A percentile compares a stretch with the other conserved stretches of the same genome.
These are phyloP conservation scores for Diloba caeruleocephala DNA, from an alignment of 2,888 invertebrate genomes.

Conservation along the genomic window DNA sequence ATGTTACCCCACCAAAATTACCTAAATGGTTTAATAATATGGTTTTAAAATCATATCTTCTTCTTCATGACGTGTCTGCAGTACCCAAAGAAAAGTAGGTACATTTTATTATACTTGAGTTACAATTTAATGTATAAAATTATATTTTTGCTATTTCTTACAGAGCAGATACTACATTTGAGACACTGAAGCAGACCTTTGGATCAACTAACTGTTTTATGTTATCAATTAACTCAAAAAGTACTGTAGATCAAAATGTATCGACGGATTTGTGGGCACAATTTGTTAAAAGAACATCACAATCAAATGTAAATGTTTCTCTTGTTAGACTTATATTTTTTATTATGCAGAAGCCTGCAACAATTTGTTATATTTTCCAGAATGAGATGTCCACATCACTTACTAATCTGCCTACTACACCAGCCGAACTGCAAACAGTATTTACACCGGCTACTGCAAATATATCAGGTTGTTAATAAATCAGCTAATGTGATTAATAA, in stretches of 20 bases:
- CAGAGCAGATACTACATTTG: conserved; percentile 95
- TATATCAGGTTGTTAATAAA: conserved; percentile 58
- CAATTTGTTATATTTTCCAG: conserved; percentile 56
- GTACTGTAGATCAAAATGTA: conserved; percentile 87
- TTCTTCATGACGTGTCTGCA: conserved; percentile 94
- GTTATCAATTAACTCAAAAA: conserved; percentile 96
- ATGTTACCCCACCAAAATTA: conserved; percentile 92
- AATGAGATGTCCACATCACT: conserved; percentile 69
- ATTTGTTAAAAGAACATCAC: conserved; percentile 91
- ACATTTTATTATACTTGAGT: not conserved
- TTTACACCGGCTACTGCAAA: conserved; percentile 53
- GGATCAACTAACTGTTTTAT: conserved; percentile 96
- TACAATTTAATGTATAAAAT: not conserved
- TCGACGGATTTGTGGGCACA: conserved; percentile 95
- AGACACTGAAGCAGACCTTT: conserved; percentile 95
- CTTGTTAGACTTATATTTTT: conserved; percentile 59
- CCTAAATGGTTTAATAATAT: conserved; percentile 95
- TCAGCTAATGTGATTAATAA: too few relatives aligned
- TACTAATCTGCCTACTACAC: conserved; percentile 64
- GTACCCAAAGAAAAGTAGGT: conserved; percentile 93
- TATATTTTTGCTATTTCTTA: conserved; percentile 56
- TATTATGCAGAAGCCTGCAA: not conserved
- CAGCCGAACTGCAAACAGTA: conserved; percentile 68
- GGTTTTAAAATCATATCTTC: conserved; percentile 95
- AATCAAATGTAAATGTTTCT: conserved; percentile 76